Conservation (phyloP, 2,797 vertebrate genomes). For the Hydrolagus colliei region DNA sequence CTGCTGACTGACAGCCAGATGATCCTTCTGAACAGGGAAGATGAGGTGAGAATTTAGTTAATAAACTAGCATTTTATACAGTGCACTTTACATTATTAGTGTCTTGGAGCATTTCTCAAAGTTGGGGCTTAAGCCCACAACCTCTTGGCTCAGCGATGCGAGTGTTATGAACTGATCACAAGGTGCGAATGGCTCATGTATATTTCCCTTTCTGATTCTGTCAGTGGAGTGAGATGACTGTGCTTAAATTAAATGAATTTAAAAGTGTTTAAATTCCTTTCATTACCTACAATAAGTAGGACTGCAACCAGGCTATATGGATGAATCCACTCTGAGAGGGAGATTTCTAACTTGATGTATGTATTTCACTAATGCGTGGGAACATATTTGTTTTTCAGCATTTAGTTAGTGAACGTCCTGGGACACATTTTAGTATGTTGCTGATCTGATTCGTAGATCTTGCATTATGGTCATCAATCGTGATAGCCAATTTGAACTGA, state of each 20-base stretch:
- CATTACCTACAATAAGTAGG: too few relatives aligned
- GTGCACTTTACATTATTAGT: too few relatives aligned
- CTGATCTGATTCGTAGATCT: not conserved
- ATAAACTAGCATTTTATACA: not conserved
- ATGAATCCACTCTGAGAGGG: not conserved
- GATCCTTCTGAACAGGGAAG: constrained; percentile 80
- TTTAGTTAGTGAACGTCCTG: not conserved
- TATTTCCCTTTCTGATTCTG: not conserved
- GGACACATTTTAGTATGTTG: not conserved
- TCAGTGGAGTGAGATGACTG: not conserved
- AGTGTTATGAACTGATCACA: not conserved
- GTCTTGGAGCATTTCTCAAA: too few relatives aligned
- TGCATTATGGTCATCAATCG: not conserved
- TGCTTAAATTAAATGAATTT: not conserved
- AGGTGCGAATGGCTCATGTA: not conserved
- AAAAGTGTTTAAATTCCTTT: too few relatives aligned
- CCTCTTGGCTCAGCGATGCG: too few relatives aligned
- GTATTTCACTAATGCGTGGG: not conserved
- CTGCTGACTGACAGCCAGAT: constrained; percentile 90
- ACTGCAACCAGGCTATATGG: not conserved
- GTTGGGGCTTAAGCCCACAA: too few relatives aligned
- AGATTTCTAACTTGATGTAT: not conserved
- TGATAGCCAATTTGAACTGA: not conserved
- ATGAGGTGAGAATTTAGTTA: constrained; percentile 66
- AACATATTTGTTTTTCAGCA: not conserved